Percentiles rank a stretch among this genome's conserved stretches.
phyloP scores from a whole-genome alignment of 2,888 invertebrate species.

The Melinaea marsaeus region DNA sequence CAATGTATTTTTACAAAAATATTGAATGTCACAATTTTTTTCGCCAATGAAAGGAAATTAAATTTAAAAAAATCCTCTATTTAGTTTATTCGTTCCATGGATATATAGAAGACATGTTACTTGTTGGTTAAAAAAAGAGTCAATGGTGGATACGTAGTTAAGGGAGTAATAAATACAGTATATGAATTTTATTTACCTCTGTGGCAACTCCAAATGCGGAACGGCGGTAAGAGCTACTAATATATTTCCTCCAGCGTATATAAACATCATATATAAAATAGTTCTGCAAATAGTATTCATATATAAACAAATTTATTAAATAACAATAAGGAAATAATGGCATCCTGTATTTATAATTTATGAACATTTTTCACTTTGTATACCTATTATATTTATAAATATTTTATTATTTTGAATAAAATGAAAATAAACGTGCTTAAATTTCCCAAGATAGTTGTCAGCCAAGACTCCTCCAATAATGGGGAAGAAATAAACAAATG shows the following conservation, averaged over 20 bases:
- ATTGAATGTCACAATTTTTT: no score
- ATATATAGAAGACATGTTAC: no score
- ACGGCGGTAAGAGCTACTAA: slow-evolving; percentile 80
- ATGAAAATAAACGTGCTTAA: slow-evolving; percentile 56
- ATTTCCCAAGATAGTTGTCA: slow-evolving; percentile 89
- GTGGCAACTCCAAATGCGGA: slow-evolving; percentile 69
- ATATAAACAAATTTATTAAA: slow-evolving; percentile 3
- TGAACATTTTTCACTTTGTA: neutral
- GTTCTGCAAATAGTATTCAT: slow-evolving; percentile 62
- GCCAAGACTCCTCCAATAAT: slow-evolving; percentile 87
- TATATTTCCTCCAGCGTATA: slow-evolving; percentile 84
- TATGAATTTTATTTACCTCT: slow-evolving; percentile 43
- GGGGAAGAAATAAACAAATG: slow-evolving; percentile 86
- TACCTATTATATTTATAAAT: neutral
- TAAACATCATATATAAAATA: slow-evolving; percentile 84
- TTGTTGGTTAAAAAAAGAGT: no score
- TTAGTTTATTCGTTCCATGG: no score
- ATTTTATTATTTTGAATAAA: neutral
- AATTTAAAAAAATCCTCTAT: no score
- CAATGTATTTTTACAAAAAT: no score
- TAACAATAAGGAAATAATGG: neutral
- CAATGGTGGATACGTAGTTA: no score
- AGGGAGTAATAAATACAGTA: no score
- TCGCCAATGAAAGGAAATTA: no score
- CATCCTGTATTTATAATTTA: no score